Base-by-base conservation (phyloP, 1,140 invertebrate genomes). In the Camponotus vicinus region DNA sequence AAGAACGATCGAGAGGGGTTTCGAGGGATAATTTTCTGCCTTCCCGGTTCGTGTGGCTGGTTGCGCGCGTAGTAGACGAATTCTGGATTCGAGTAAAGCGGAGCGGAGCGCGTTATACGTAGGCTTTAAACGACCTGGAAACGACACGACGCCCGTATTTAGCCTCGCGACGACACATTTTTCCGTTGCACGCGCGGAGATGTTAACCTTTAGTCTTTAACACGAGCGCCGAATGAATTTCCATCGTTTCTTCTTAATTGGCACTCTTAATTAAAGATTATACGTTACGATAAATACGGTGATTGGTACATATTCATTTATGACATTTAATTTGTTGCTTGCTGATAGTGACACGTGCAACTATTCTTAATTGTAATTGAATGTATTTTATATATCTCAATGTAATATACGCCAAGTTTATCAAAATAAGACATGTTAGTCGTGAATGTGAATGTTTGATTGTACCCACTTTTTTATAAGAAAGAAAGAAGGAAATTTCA, bases 1-100 rank as follows among this genome's bases (percentile, higher is more conserved):
- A 84, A 85, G 88, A 87, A 84, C 88, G 86, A 84, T 59, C 76
- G 76, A 37, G 88, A 85, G 82, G 49, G 49, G 86, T 85, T 90
- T 71, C 86, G 57, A 87, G 89, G 85, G 86, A 90, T 90, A 85
- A 90, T 90, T 90, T 90, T 89, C 88, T 83, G 80, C 80, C 88
- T 87, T 85, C 79, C 18, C 71, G 49, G 67, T 57, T 67, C 75
- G 66, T n/a, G 42, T 21, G 69, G 27, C 61, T 57, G 70, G 8
- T 67, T 59, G 52, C 64, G 78, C 71, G 71, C 57, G 34, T 34
- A 18, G 49, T 45, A 42, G 40, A 61, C 88, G 66, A 89, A 78
- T 75, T 63, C 71, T 49, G 49, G 66, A 66, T 86, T 66, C 37
- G 64, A 59, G 78, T 27, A 27, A n/a, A 66, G 18, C 32, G 27